A percentile compares a stretch with the other conserved stretches of the same genome.
These are phyloP conservation scores for Beroe ovata DNA, from an alignment of 37 sponge, comb jelly and placozoan species.

Conservation along the genomic window DNA sequence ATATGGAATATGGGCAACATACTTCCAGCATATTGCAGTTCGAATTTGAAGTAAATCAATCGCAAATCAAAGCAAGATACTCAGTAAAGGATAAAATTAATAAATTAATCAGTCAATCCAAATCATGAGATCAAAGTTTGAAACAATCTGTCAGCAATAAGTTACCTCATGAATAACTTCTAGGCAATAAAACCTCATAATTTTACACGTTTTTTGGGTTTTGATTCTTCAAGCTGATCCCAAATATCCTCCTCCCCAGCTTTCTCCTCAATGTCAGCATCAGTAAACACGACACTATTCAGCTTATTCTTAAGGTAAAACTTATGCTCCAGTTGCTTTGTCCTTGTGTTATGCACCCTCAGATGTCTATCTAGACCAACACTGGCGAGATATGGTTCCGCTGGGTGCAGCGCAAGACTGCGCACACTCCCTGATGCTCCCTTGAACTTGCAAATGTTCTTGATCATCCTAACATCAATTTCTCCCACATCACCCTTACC, in stretches of 20 bases:
- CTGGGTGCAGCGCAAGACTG: not conserved
- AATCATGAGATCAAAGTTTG: too few relatives aligned
- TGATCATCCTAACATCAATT: not conserved
- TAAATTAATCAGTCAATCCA: too few relatives aligned
- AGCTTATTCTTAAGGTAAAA: conserved; percentile 52
- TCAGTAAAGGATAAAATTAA: too few relatives aligned
- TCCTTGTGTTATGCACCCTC: not conserved
- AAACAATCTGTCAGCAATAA: too few relatives aligned
- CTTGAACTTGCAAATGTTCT: not conserved
- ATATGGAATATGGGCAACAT: too few relatives aligned
- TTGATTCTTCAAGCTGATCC: conserved; percentile 36
- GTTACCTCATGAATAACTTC: too few relatives aligned
- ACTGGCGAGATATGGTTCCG: conserved; percentile 15
- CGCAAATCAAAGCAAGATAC: too few relatives aligned
- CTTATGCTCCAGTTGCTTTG: conserved; percentile 23
- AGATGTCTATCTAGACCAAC: conserved; percentile 41
- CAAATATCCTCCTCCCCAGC: conserved; percentile 49
- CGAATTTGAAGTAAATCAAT: too few relatives aligned
- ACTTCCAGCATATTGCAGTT: too few relatives aligned
- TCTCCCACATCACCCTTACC: conserved; percentile 38
- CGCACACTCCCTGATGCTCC: conserved; percentile 47
- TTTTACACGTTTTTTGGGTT: not conserved
- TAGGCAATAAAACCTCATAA: not conserved
- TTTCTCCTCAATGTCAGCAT: not conserved
- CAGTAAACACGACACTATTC: conserved; percentile 63